Evolutionary conservation across 2,113 vertebrate genomes (phyloP), one percentile per base, ranked within the genome.

Genomic region (Notechis scutatus): DNA sequence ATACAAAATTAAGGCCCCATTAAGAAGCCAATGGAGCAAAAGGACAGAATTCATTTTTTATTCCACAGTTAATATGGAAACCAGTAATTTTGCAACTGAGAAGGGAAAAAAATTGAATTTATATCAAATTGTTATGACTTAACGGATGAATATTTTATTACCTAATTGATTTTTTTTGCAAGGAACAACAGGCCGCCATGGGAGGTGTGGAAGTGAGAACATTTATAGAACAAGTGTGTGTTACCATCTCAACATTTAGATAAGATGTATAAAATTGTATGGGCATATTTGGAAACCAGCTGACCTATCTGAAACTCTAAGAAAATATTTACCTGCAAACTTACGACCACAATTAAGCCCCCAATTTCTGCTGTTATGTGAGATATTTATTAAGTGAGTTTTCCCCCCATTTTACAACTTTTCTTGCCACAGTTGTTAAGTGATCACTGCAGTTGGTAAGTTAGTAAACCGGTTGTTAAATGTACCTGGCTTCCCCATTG

Each of bases 1-100:
- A 92, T 0, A 9, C 11, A 92, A 93, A 81, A 4, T 1, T n/a
- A 89, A 92, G 92, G 85, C 50, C 54, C 93, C 90, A 90, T 1
- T 93, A 90, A 88, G 81, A 92, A 93, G 20, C 39, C 90, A 42
- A 9, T 26, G 85, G 15, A 50, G 85, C 4, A 94, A 92, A 93
- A 23, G 85, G 57, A 50, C 64, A 93, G 64, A 87, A 90, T 89
- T 92, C 69, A 61, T 88, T 39, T 93, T 86, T 6, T 81, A 92
- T 34, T 64, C 85, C 55, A 91, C 88, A n/a, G 10, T 11, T 1
- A 8, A 29, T 8, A 20, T 23, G 18, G 20, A 88, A 86, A 61
- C 23, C 18, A 1, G 47, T 24, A 42, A 92, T 64, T 74, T 52
- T 87, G 54, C 4, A 90, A 52, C 69, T 85, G n/a, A 93, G 93